These are phyloP conservation scores for Phasia obesa DNA, from an alignment of 2,888 invertebrate genomes.

Conservation along the genomic window DNA sequence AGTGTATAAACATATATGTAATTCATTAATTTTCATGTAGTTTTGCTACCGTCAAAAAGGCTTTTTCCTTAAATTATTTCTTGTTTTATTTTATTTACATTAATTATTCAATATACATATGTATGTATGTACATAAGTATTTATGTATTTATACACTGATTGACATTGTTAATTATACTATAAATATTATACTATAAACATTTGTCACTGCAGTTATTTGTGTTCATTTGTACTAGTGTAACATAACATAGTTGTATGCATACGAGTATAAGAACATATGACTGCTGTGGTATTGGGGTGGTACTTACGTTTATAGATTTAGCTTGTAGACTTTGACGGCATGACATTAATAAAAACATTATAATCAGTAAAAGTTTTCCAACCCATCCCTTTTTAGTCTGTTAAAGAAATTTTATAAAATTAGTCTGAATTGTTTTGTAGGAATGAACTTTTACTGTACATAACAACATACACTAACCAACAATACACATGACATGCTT, in stretches of 20 bases:
- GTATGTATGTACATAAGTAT: no score
- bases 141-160: no score
- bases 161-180: no score
- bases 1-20: neutral
- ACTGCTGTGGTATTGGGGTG: neutral
- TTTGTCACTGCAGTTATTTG: no score
- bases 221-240: neutral
- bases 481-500: neutral
- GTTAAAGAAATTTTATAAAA: conserved; percentile 62
- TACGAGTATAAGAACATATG: no score
- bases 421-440: conserved; percentile 25
- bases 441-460: neutral
- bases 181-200: neutral
- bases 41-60: neutral
- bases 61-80: no score
- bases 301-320: conserved; percentile 69
- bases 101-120: no score
- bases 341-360: conserved; percentile 61
- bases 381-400: conserved; percentile 65
- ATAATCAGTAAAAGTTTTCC: conserved; percentile 63
- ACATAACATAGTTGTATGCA: neutral
- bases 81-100: no score
- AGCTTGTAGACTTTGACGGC: conserved; percentile 61
- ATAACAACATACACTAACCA: neutral
- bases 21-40: conserved; percentile 7